Evolutionary conservation across 2,888 invertebrate species (phyloP), one percentile per base, ranked within the genome.

Genomic region (Tillus elongatus): DNA sequence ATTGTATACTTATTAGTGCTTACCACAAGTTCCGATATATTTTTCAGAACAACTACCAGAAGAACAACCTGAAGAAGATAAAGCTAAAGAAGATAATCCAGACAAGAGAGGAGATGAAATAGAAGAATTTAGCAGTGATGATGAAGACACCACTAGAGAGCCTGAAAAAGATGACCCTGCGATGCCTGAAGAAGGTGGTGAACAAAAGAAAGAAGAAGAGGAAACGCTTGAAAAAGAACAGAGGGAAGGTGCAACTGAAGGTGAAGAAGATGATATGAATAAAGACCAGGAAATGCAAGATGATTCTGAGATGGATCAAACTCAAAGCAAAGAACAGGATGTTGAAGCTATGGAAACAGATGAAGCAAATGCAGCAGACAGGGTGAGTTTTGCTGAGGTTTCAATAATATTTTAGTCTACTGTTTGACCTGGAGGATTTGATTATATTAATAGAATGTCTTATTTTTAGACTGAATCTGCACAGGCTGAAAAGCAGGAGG

Each of bases 401-500:
- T n/a, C n/a, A 19, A 19, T 19, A 19, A 19, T 19, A 19, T 8
- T 19, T 8, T 6, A 19, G n/a, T 8, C 6, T 8, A 19, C 24
- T 8, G 6, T 8, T 19, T n/a, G 6, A 19, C 6, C n/a, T 19
- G 38, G 28, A 43, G n/a, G n/a, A 26, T 24, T 26, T 16, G 11
- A 28, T 13, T 27, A 29, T 33, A 26, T 39, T 32, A 34, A 36
- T 24, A 33, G 13, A 14, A 27, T 37, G 36, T 40, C 44, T 40
- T 27, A 44, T 3, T 42, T 43, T 44, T 45, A 74, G 74, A 73
- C 75, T 37, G 70, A 73, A 46, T 47, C 57, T 27, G 58, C 52
- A 42, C 53, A 52, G 32, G 43, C 53, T 10, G 53, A 58, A 43
- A 56, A 52, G 37, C 58, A 57, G 43, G 54, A 52, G 49, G 54